A percentile compares a stretch with the other conserved stretches of the same genome.
Conservation (phyloP, 2,113 vertebrate genomes). For the Alethe diademata region DNA sequence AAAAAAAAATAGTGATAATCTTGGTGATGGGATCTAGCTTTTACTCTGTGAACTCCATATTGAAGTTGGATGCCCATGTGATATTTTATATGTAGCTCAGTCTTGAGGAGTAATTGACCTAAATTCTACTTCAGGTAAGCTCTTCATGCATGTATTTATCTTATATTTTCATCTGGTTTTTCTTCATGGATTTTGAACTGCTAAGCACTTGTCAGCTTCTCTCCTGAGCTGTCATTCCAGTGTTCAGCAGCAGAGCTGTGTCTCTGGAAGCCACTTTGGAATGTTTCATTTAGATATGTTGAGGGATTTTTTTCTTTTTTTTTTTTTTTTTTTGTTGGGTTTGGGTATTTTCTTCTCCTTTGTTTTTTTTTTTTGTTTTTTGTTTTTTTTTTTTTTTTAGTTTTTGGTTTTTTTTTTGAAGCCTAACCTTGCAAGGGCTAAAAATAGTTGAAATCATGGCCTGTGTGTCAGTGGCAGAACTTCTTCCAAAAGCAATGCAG, state of each 20-base stretch:
- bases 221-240: not conserved
- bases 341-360: not conserved
- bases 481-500: not conserved
- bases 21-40: not conserved
- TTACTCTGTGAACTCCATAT: not conserved
- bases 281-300: not conserved
- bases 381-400: not conserved
- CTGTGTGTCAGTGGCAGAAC: not conserved
- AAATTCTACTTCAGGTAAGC: conserved; percentile 15
- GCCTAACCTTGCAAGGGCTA: not conserved
- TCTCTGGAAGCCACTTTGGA: not conserved
- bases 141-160: not conserved
- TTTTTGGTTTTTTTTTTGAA: not conserved
- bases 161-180: not conserved
- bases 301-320: not conserved
- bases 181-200: not conserved
- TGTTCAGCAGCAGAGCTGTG: not conserved
- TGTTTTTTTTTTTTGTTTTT: too few relatives aligned
- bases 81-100: not conserved
- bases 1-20: not conserved
- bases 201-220: not conserved
- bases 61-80: not conserved
- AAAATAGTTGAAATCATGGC: not conserved
- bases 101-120: not conserved
- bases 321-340: not conserved